Conservation (phyloP, 1,140 invertebrate genomes). For the Penaeus chinensis region DNA sequence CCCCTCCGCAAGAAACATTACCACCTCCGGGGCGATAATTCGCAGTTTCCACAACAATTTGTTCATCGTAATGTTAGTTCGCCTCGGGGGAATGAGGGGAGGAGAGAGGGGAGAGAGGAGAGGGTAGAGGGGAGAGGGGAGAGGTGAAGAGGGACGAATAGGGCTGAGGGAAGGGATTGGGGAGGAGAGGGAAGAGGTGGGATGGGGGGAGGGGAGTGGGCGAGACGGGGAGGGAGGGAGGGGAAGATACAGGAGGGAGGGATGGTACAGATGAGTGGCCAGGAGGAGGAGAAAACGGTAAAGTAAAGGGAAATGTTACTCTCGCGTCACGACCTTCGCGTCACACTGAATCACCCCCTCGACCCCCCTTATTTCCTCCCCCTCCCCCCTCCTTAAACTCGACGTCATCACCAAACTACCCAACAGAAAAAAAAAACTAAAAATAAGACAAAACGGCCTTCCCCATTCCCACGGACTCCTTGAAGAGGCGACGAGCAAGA, state of each 20-base stretch:
- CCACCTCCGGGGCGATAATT: conserved; percentile 19
- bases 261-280: no score
- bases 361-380: no score
- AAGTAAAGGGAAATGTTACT: no score
- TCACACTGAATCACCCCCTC: no score
- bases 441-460: no score
- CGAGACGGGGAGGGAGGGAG: conserved; percentile 10
- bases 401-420: no score
- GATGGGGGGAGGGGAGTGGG: not conserved
- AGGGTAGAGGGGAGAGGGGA: not conserved
- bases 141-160: not conserved
- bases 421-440: no score
- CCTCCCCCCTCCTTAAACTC: no score
- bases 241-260: not conserved
- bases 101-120: not conserved
- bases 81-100: conserved; percentile 16
- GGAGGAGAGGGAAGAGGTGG: not conserved
- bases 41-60: conserved; percentile 35
- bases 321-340: no score
- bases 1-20: not conserved
- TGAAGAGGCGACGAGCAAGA: no score
- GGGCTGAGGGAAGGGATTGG: not conserved
- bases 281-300: not conserved
- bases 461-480: no score
- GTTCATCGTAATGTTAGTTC: conserved; percentile 9